phyloP scores from a whole-genome alignment of 1,140 invertebrate genomes.

The Oncopodura yosiiana region DNA sequence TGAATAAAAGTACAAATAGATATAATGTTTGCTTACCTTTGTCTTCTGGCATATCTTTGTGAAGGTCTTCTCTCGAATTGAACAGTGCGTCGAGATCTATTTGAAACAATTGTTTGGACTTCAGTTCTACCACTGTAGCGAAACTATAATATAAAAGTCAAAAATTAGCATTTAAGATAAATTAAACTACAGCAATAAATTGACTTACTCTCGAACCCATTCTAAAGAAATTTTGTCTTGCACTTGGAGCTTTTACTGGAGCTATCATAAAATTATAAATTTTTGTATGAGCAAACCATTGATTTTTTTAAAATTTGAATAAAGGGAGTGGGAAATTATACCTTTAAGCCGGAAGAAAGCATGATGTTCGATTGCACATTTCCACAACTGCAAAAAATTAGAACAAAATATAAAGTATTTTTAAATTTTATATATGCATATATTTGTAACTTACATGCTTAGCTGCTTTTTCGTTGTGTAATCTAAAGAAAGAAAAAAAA shows the following conservation, averaged over 20 bases:
- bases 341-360: slow-evolving; percentile 92
- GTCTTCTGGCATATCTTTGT: slow-evolving; percentile 84
- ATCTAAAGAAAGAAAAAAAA: slow-evolving; percentile 42
- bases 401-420: too few relatives aligned
- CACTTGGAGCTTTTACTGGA: slow-evolving; percentile 78
- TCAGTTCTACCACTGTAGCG: slow-evolving; percentile 68
- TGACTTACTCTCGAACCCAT: slow-evolving; percentile 70
- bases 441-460: too few relatives aligned
- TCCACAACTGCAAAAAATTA: too few relatives aligned
- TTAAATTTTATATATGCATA: too few relatives aligned
- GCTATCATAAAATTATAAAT: too few relatives aligned
- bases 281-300: too few relatives aligned
- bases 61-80: slow-evolving; percentile 92
- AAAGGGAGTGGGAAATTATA: too few relatives aligned
- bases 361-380: slow-evolving; percentile 98
- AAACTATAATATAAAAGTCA: slow-evolving; percentile 18
- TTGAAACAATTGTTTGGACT: slow-evolving; percentile 86
- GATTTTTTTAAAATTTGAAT: too few relatives aligned
- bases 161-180: neutral
- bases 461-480: slow-evolving; percentile 93
- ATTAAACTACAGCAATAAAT: neutral
- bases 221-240: slow-evolving; percentile 88
- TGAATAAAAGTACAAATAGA: too few relatives aligned
- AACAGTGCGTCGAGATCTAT: slow-evolving; percentile 75
- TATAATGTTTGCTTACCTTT: too few relatives aligned